phyloP scores from a whole-genome alignment of 2,113 vertebrate species.

The Hypanus sabinus region DNA sequence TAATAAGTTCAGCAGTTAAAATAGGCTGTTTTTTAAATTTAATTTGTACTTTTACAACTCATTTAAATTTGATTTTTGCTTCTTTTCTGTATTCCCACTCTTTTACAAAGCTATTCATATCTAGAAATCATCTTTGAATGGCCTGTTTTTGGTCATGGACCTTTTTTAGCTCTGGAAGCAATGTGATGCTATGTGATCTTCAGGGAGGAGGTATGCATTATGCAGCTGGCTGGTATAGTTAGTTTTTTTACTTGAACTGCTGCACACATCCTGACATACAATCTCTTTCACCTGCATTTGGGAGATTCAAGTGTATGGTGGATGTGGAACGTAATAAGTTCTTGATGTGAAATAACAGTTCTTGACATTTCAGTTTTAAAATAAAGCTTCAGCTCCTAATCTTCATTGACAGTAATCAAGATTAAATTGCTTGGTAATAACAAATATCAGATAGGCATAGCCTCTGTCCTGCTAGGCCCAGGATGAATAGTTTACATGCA shows the following conservation, averaged over 20 bases:
- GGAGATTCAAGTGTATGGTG: neutral
- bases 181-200: neutral
- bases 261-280: neutral
- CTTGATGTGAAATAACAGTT: neutral
- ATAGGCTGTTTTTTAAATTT: neutral
- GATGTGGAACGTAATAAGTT: neutral
- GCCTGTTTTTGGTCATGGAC: neutral
- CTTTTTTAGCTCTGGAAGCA: neutral
- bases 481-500: neutral
- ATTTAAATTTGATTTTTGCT: neutral
- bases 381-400: neutral
- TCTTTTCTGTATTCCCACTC: neutral
- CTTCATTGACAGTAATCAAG: neutral
- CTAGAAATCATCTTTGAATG: neutral
- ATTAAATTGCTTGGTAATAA: neutral
- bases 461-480: neutral
- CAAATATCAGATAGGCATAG: neutral
- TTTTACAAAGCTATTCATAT: conserved; percentile 1
- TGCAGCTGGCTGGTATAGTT: neutral
- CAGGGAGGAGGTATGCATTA: neutral
- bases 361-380: conserved; percentile 8
- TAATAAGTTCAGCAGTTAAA: neutral
- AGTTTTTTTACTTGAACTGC: neutral
- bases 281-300: neutral
- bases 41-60: neutral